Conservation (phyloP, 2,888 invertebrate genomes). For the Leptogaster cylindrica region DNA sequence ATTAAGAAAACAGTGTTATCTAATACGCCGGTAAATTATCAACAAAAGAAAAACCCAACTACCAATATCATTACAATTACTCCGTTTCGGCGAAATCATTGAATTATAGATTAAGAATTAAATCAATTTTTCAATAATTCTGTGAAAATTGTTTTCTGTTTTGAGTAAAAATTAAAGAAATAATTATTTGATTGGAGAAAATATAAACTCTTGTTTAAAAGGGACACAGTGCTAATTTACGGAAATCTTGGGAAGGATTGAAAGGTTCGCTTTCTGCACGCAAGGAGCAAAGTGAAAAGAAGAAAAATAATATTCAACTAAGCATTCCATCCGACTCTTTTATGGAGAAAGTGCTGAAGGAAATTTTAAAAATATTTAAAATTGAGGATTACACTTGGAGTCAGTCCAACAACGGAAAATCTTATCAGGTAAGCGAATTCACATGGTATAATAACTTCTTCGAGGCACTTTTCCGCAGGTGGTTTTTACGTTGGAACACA, state of each 20-base stretch:
- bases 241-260: conserved; percentile 49
- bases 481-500: conserved; percentile 67
- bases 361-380: conserved; percentile 64
- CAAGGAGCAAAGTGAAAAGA: background rate
- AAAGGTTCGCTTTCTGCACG: conserved; percentile 48
- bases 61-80: too few relatives aligned
- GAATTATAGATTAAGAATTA: too few relatives aligned
- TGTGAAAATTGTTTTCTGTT: too few relatives aligned
- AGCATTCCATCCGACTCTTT: conserved; percentile 52
- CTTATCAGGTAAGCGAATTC: conserved; percentile 59
- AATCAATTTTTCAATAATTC: too few relatives aligned
- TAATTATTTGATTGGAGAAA: too few relatives aligned
- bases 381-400: conserved; percentile 68
- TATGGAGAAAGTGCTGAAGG: conserved; percentile 63
- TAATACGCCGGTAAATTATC: too few relatives aligned
- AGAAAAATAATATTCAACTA: conserved; percentile 46
- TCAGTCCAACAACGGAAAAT: conserved; percentile 63
- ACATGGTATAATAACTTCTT: background rate
- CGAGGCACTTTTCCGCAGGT: conserved; percentile 58
- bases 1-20: too few relatives aligned
- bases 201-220: too few relatives aligned
- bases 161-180: too few relatives aligned
- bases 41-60: too few relatives aligned
- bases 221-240: too few relatives aligned
- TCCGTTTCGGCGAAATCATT: too few relatives aligned